Evolutionary conservation across 2,113 vertebrate genomes (phyloP).

Genomic region (Nasalis larvatus): DNA sequence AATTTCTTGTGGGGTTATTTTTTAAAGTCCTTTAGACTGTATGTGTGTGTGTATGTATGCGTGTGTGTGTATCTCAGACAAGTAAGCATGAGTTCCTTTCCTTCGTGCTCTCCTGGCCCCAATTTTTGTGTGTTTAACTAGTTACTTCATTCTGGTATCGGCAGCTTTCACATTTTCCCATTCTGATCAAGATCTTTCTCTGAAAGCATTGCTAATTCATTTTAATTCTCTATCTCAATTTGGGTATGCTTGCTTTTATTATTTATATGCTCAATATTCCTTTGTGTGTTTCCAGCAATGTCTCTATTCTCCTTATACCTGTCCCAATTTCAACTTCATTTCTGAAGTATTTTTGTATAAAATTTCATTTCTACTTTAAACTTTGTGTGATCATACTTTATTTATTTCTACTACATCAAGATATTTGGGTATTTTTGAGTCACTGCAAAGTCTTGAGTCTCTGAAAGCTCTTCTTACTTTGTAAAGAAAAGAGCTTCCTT

Average conservation of each 20-base stretch:
- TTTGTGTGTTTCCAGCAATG: neutral
- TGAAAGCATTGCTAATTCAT: neutral
- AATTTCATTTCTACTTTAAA: neutral
- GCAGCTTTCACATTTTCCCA: neutral
- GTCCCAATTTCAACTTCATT: neutral
- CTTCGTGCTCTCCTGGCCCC: neutral
- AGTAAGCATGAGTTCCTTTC: neutral
- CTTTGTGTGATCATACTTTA: neutral
- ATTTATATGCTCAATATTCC: neutral
- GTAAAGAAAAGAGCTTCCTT: neutral
- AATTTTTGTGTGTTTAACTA: neutral
- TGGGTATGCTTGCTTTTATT: neutral
- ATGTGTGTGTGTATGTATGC: too few relatives aligned
- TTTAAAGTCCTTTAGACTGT: neutral
- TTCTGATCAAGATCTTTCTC: neutral
- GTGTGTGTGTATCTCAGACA: neutral
- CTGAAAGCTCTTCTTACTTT: neutral
- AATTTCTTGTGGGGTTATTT: neutral
- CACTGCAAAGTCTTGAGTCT: neutral
- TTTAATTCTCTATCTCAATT: neutral
- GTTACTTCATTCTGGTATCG: neutral
- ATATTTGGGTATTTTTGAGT: neutral
- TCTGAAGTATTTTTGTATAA: neutral
- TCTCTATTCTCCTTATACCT: neutral
- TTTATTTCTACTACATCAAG: neutral